phyloP scores from a whole-genome alignment of 2,797 vertebrate genomes.

The Crocidura indochinensis region DNA sequence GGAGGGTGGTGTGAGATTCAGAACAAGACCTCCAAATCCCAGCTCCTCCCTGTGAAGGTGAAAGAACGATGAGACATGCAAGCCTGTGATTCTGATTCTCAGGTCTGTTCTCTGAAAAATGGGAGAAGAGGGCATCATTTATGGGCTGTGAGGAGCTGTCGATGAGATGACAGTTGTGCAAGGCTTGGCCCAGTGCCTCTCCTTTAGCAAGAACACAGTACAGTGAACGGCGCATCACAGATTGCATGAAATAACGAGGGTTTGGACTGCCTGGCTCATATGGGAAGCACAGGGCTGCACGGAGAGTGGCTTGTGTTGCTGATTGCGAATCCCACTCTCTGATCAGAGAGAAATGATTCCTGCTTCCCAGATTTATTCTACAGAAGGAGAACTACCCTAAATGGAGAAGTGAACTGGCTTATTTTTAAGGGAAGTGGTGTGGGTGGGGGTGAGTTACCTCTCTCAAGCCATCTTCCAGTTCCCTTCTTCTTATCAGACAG shows the following conservation, averaged over 20 bases:
- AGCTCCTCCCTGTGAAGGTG: no score
- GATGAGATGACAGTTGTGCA: no score
- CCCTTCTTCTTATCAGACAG: neutral
- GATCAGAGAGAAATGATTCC: neutral
- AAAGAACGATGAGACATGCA: no score
- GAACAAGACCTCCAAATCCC: no score
- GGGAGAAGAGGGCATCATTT: neutral
- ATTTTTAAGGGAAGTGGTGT: neutral
- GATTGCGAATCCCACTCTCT: neutral
- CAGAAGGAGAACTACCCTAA: neutral
- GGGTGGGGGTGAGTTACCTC: neutral
- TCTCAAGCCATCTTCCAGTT: neutral
- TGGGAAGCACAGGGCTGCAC: neutral
- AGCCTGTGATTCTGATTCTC: no score
- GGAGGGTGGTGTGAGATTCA: no score
- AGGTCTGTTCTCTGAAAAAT: constrained; percentile 7
- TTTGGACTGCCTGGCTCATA: neutral
- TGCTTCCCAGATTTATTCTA: neutral
- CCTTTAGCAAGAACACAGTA: neutral
- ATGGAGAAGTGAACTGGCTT: neutral
- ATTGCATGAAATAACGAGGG: neutral
- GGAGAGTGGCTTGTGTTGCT: neutral
- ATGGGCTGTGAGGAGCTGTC: neutral
- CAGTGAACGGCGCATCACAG: no score
- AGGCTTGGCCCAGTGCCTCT: neutral